A percentile compares a stretch with the other conserved stretches of the same genome.
These are phyloP conservation scores for Cyprinus carpio DNA, from an alignment of 2,113 vertebrate species.

Conservation along the genomic window DNA sequence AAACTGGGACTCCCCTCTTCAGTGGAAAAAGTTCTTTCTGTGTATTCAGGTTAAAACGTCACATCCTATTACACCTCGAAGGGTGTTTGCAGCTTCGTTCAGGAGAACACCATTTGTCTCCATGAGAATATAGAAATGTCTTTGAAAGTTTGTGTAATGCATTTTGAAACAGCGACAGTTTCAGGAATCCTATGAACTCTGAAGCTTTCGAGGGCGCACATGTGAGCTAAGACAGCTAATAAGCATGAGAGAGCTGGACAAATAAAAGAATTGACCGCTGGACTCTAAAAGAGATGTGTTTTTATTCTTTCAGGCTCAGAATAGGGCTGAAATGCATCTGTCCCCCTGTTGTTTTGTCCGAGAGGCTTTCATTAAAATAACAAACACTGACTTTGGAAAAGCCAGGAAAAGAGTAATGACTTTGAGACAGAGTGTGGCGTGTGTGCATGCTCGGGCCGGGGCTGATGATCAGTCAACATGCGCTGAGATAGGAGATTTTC, in stretches of 20 bases:
- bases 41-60: background rate
- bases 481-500: constrained; percentile 19
- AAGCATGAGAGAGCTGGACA: background rate
- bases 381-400: constrained; percentile 41
- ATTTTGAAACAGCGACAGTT: background rate
- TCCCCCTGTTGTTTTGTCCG: background rate
- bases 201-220: background rate
- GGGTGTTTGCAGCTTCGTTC: background rate
- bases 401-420: constrained; percentile 31
- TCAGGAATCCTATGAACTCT: background rate
- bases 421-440: background rate
- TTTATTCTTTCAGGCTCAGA: constrained; percentile 28
- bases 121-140: background rate
- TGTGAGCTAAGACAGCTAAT: background rate
- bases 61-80: background rate
- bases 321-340: constrained; percentile 1
- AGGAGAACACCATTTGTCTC: background rate
- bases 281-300: background rate
- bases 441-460: background rate
- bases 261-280: constrained; percentile 21
- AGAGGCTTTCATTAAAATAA: constrained; percentile 38
- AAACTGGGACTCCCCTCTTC: background rate
- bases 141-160: background rate
- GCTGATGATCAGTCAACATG: constrained; percentile 33
- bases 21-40: background rate